Percentiles rank a stretch among this genome's conserved stretches.
These are phyloP conservation scores for Dasyornis broadbenti DNA, from an alignment of 2,113 vertebrate genomes.

Conservation along the genomic window DNA sequence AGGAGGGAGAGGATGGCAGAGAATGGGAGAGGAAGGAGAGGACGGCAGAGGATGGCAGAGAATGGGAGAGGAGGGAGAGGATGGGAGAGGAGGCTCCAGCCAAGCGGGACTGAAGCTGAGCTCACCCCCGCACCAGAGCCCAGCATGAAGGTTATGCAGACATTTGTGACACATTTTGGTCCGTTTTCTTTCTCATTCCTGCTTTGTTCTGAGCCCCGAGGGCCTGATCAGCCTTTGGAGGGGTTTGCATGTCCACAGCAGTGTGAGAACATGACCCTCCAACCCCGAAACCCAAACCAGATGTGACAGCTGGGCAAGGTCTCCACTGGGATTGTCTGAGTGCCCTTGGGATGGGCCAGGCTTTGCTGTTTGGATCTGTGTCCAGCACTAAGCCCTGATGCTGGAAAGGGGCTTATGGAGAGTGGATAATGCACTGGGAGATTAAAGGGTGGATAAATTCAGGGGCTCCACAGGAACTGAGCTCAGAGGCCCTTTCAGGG, in stretches of 20 bases:
- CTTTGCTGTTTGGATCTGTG: neutral
- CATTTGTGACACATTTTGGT: neutral
- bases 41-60: neutral
- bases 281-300: neutral
- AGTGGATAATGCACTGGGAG: neutral
- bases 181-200: neutral
- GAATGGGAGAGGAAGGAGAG: neutral
- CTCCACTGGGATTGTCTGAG: neutral
- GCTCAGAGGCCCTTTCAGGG: neutral
- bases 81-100: neutral
- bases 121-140: rapidly evolving
- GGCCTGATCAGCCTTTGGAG: neutral
- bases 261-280: conserved; percentile 36
- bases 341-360: neutral
- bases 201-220: neutral
- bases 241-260: neutral
- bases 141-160: rapidly evolving
- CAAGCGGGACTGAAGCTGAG: no score
- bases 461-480: neutral
- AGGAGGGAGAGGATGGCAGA: neutral
- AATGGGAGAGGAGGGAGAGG: neutral
- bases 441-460: neutral
- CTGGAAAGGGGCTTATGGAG: neutral
- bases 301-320: neutral
- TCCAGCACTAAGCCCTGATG: neutral